These are phyloP conservation scores for Amitus sp. DNA, from an alignment of 2,888 invertebrate genomes.

Conservation along the genomic window DNA sequence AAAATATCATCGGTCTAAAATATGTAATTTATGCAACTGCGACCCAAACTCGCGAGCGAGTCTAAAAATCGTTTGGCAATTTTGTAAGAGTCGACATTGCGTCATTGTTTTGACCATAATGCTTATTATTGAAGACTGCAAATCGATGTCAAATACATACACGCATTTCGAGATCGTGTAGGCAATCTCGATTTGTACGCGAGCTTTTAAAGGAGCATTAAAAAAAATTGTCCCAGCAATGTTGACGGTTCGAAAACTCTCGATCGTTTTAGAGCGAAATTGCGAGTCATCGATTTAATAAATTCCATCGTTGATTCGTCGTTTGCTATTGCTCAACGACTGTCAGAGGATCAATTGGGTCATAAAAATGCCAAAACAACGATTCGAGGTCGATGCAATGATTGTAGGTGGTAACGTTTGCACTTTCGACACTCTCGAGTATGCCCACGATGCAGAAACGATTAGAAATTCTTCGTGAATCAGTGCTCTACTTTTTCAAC, in stretches of 20 bases:
- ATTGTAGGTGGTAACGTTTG: background rate
- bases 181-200: background rate
- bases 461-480: no score
- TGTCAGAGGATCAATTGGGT: background rate
- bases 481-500: no score
- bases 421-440: background rate
- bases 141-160: conserved; percentile 23
- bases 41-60: conserved; percentile 40
- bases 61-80: conserved; percentile 43
- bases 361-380: conserved; percentile 1
- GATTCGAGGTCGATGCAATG: background rate
- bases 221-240: no score
- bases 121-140: conserved; percentile 20
- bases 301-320: background rate
- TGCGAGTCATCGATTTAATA: conserved; percentile 1
- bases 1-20: conserved; percentile 9
- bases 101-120: conserved; percentile 38
- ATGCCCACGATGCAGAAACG: no score
- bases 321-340: background rate
- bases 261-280: background rate
- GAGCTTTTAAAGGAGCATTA: no score
- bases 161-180: conserved; percentile 1
- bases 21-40: conserved; percentile 32
- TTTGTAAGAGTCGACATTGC: conserved; percentile 35
- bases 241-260: no score